Conservation (phyloP, 1,140 invertebrate species). For the Drosophila malerkotliana region DNA sequence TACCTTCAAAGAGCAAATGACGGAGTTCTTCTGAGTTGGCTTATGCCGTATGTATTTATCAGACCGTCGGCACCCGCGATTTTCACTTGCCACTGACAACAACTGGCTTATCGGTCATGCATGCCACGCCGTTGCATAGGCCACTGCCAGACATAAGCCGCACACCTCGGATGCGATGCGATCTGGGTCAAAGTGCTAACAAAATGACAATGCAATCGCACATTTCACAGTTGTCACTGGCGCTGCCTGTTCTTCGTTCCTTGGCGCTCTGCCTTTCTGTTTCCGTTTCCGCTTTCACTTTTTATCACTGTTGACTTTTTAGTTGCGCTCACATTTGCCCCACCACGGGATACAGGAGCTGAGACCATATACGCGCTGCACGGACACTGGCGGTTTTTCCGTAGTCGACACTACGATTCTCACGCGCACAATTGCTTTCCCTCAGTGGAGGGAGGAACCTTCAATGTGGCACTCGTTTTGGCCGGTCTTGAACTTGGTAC, state of each 20-base stretch:
- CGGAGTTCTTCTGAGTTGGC: slow-evolving; percentile 7
- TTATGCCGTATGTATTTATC: slow-evolving; percentile 3
- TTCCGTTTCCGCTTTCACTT: slow-evolving; percentile 66
- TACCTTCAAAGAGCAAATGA: slow-evolving; percentile 1
- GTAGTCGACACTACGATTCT: slow-evolving; percentile 38
- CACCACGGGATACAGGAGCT: background rate
- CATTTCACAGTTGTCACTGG: slow-evolving; percentile 46
- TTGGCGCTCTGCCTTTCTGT: slow-evolving; percentile 40
- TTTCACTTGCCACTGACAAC: slow-evolving; percentile 55
- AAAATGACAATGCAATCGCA: slow-evolving; percentile 69
- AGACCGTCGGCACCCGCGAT: slow-evolving; percentile 27
- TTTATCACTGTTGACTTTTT: slow-evolving; percentile 45
- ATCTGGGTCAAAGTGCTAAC: slow-evolving; percentile 77
- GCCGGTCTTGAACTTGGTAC: slow-evolving; percentile 19
- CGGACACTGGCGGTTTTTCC: slow-evolving; percentile 28
- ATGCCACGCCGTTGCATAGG: slow-evolving; percentile 14
- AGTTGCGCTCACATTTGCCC: slow-evolving; percentile 39
- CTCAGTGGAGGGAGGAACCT: slow-evolving; percentile 12
- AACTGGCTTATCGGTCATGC: slow-evolving; percentile 62
- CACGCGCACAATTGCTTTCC: slow-evolving; percentile 36
- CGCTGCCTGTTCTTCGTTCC: slow-evolving; percentile 26
- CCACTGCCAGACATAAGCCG: slow-evolving; percentile 17
- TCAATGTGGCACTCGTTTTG: background rate
- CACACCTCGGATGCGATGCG: slow-evolving; percentile 32
- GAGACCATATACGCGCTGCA: background rate